These are phyloP conservation scores for Stenodera caucasica DNA, from an alignment of 2,888 invertebrate genomes.

Conservation along the genomic window DNA sequence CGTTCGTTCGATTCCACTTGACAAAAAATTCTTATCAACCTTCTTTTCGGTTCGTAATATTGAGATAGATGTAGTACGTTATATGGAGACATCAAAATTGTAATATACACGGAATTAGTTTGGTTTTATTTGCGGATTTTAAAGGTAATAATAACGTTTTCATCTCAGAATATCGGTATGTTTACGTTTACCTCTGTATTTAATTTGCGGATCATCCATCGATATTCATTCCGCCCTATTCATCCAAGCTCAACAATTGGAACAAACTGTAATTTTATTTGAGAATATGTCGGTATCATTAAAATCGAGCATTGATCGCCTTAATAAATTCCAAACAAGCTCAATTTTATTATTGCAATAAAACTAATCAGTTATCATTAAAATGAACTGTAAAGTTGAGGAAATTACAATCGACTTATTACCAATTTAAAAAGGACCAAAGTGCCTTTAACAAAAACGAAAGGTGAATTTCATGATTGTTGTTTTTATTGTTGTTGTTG, in stretches of 20 bases:
- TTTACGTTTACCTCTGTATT: background rate
- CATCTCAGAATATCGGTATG: background rate
- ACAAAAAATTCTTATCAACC: too few relatives aligned
- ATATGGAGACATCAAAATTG: background rate
- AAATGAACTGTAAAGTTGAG: slow-evolving; percentile 1
- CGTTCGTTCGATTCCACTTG: too few relatives aligned
- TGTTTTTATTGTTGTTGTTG: background rate
- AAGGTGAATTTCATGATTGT: background rate
- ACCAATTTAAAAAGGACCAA: background rate
- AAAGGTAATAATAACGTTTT: background rate
- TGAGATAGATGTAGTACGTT: background rate
- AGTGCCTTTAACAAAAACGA: too few relatives aligned
- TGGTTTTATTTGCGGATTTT: background rate
- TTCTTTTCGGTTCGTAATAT: background rate
- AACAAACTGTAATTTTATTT: background rate
- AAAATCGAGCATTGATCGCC: background rate
- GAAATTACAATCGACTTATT: background rate
- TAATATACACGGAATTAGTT: background rate
- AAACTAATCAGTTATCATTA: slow-evolving; percentile 24
- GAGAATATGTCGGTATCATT: background rate
- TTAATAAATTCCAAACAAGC: background rate
- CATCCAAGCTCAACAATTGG: background rate
- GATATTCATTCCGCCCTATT: background rate
- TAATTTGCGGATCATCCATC: background rate
- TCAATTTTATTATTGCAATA: slow-evolving; percentile 13